These are phyloP conservation scores for Meiosimyza platycephala DNA, from an alignment of 2,888 invertebrate genomes.

Conservation along the genomic window DNA sequence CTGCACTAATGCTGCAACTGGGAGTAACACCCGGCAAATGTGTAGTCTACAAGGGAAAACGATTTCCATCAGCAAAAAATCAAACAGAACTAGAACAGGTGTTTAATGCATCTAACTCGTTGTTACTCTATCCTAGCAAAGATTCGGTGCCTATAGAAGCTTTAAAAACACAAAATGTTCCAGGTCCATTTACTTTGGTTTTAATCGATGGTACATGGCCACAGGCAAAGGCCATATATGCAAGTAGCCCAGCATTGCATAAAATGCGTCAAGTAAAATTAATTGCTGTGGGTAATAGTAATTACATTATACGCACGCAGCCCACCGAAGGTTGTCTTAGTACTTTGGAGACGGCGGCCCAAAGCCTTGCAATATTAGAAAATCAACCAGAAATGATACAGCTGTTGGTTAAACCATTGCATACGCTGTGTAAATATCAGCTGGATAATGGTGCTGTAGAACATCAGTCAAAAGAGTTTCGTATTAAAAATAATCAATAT, in stretches of 20 bases:
- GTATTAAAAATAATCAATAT: constrained; percentile 82
- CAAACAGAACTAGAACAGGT: constrained; percentile 73
- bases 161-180: constrained; percentile 54
- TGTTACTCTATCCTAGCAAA: constrained; percentile 85
- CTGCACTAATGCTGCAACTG: constrained; percentile 88
- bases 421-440: constrained; percentile 87
- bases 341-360: constrained; percentile 72
- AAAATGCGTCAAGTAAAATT: constrained; percentile 85
- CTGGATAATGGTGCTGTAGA: constrained; percentile 91
- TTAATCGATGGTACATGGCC: constrained; percentile 96
- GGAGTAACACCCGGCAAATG: constrained; percentile 82
- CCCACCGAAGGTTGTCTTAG: constrained; percentile 92
- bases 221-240: constrained; percentile 92
- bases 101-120: constrained; percentile 72
- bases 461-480: constrained; percentile 92
- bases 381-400: constrained; percentile 73
- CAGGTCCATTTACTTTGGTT: constrained; percentile 78
- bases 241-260: constrained; percentile 81
- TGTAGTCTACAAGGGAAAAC: constrained; percentile 77
- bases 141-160: constrained; percentile 77
- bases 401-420: constrained; percentile 80
- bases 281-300: constrained; percentile 77
- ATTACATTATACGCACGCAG: constrained; percentile 93
- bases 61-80: constrained; percentile 77
- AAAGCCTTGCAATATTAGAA: constrained; percentile 79